phyloP scores from a whole-genome alignment of 2,797 vertebrate genomes.

The Urosaurus nigricauda region DNA sequence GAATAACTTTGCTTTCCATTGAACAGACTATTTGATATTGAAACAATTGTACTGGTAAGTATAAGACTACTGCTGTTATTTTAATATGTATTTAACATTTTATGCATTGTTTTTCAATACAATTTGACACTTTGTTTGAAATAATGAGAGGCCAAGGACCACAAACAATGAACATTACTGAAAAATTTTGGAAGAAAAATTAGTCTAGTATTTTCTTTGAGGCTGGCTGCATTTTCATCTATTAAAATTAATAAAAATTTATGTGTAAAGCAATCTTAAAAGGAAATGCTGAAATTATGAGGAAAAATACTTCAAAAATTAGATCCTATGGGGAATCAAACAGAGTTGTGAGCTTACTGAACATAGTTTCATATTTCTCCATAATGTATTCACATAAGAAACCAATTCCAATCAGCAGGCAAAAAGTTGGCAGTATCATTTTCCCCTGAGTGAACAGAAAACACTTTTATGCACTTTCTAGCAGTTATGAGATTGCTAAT shows the following conservation, averaged over 20 bases:
- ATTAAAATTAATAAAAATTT: slow-evolving; percentile 47
- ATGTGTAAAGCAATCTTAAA: slow-evolving; percentile 50
- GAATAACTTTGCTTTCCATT: neutral
- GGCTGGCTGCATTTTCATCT: neutral
- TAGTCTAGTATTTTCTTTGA: slow-evolving; percentile 44
- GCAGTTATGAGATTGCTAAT: slow-evolving; percentile 63
- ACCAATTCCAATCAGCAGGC: slow-evolving; percentile 58
- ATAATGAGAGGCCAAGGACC: neutral
- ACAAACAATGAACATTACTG: neutral
- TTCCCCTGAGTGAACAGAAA: slow-evolving; percentile 66
- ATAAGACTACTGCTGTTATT: neutral
- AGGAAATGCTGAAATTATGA: slow-evolving; percentile 25
- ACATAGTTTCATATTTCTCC: slow-evolving; percentile 68
- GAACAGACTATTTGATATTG: neutral
- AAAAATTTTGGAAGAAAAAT: neutral
- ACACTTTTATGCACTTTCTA: slow-evolving; percentile 66
- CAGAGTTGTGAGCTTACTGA: slow-evolving; percentile 69
- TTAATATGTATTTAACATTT: neutral
- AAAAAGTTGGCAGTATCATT: slow-evolving; percentile 50
- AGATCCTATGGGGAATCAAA: slow-evolving; percentile 62
- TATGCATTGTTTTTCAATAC: neutral
- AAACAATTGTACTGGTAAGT: neutral
- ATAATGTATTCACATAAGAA: slow-evolving; percentile 67
- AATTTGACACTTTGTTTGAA: slow-evolving; percentile 1
- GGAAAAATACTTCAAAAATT: slow-evolving; percentile 38